Conservation (phyloP, 2,888 invertebrate species). For the Oligia fasciuncula region DNA sequence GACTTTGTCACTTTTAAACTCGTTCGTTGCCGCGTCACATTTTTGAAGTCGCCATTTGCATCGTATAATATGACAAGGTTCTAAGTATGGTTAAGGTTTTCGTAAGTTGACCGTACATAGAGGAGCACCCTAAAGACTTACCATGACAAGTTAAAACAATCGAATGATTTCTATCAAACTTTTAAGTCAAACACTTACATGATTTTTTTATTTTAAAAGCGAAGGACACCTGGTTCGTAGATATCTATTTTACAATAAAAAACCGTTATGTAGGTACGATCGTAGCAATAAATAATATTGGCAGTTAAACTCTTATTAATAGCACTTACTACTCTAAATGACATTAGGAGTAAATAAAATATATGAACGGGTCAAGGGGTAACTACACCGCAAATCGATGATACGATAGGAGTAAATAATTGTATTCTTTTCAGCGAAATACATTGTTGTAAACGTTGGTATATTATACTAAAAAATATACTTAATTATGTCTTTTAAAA, state of each 20-base stretch:
- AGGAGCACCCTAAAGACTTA: background rate
- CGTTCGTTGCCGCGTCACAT: background rate
- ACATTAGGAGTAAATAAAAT: constrained; percentile 1
- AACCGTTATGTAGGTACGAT: constrained; percentile 1
- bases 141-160: background rate
- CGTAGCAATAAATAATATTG: constrained; percentile 31
- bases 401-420: background rate
- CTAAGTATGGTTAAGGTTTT: background rate
- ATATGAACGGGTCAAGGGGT: constrained; percentile 17
- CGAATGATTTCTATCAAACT: background rate
- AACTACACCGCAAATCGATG: constrained; percentile 24
- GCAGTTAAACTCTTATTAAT: constrained; percentile 3
- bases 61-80: background rate
- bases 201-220: constrained; percentile 3
- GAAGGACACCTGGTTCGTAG: constrained; percentile 6
- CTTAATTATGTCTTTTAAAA: background rate
- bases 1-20: background rate
- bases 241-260: constrained; percentile 16
- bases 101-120: background rate
- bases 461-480: background rate
- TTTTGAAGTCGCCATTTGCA: background rate
- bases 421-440: background rate
- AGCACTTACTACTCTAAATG: background rate
- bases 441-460: background rate
- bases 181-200: background rate